Evolutionary conservation across 37 sponge, comb jelly and placozoan species (phyloP), one percentile per base, ranked within the genome.

Genomic region (Beroe ovata): DNA sequence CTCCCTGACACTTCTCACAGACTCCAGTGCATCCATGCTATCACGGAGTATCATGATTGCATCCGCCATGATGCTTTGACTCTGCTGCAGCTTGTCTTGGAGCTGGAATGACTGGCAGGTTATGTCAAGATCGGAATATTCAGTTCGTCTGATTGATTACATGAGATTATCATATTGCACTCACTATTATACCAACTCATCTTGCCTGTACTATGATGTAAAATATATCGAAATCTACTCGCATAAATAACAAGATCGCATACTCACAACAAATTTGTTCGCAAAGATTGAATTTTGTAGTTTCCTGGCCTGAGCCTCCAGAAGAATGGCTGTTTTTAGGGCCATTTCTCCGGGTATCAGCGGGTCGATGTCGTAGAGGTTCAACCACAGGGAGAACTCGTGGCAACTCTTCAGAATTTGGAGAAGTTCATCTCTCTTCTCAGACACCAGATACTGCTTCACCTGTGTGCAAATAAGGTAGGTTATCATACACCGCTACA

Each of bases 291-390:
- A 41, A n/a, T 23, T 40, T 19, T 42, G 19, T n/a, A 41, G 1
- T 6, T 77, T 77, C 54, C 81, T 90, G 38, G 91, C 90, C 88
- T 91, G 91, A 47, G 88, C 90, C 63, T 92, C 92, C n/a, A 89
- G 60, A 0, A 92, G 62, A 0, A 92, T 28, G 4, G 60, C 89
- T 1, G 64, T 30, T 33, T 93, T 92, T 25, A 94, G 64, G 21
- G 42, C 39, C 6, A 93, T 64, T 59, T 89, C 91, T 18, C 92
- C 90, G 26, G 92, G 88, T 14, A 92, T 60, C 0, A 94, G 37
- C 23, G 93, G 90, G 61, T 94, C 93, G 8, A 89, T 29, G 19
- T 42, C 30, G 88, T 91, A 92, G 66, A 93, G 40, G 72, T 89
- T 89, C 29, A 92, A 69, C 23, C 59, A 60, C 47, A 63, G 22